phyloP scores from a whole-genome alignment of 37 sponge, comb jelly and placozoan species.

The Aplysina aerophoba region DNA sequence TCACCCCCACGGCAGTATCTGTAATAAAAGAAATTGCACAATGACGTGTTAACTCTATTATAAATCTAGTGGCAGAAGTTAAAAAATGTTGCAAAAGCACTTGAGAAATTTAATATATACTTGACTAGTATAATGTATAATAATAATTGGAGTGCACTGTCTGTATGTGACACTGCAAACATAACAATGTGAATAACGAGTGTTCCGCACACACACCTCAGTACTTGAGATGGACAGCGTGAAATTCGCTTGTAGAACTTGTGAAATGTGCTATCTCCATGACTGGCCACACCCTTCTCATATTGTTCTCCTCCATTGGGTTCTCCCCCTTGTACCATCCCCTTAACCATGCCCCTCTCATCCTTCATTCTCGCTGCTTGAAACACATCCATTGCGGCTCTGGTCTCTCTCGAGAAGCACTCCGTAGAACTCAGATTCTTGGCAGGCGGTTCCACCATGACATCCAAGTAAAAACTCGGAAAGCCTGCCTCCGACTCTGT shows the following conservation, averaged over 20 bases:
- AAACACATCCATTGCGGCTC: too few relatives aligned
- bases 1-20: slow-evolving; percentile 48
- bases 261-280: slow-evolving; percentile 72
- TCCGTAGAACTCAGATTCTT: too few relatives aligned
- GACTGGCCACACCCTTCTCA: slow-evolving; percentile 67
- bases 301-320: slow-evolving; percentile 43
- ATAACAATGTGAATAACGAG: background rate
- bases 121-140: too few relatives aligned
- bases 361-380: background rate
- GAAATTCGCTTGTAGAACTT: slow-evolving; percentile 69
- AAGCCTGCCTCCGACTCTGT: too few relatives aligned
- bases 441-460: too few relatives aligned
- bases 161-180: too few relatives aligned
- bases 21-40: background rate
- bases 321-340: slow-evolving; percentile 14
- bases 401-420: too few relatives aligned
- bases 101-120: too few relatives aligned
- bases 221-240: slow-evolving; percentile 56
- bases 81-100: too few relatives aligned
- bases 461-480: too few relatives aligned
- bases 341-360: background rate
- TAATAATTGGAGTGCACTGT: too few relatives aligned
- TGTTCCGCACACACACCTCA: slow-evolving; percentile 36
- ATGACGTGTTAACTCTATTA: background rate
- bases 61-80: too few relatives aligned